These are phyloP conservation scores for Pygathrix nemaeus DNA, from an alignment of 2,113 vertebrate species.

Conservation along the genomic window DNA sequence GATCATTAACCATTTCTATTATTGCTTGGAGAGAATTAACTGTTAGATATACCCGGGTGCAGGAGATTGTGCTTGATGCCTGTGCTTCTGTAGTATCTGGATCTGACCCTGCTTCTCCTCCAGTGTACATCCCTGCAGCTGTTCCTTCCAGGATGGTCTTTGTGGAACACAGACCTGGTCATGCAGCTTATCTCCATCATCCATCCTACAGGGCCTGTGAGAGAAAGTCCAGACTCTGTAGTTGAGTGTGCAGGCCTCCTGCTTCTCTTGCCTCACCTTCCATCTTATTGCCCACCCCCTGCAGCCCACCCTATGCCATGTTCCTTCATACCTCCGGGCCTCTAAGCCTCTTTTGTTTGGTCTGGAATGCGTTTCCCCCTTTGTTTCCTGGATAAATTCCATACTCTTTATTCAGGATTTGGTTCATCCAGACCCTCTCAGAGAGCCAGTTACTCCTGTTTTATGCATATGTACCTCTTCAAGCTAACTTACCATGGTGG, in stretches of 20 bases:
- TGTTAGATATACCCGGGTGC: neutral
- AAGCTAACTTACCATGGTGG: neutral
- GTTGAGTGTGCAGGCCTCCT: neutral
- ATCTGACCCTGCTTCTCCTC: neutral
- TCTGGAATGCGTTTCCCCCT: neutral
- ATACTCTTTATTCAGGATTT: neutral
- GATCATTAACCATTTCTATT: neutral
- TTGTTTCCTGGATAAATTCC: neutral
- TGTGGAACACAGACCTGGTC: neutral
- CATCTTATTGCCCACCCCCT: rapidly evolving
- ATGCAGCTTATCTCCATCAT: neutral
- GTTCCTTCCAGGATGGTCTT: neutral
- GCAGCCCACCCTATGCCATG: neutral
- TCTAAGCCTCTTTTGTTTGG: neutral
- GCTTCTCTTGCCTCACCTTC: neutral
- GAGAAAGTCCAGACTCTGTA: neutral
- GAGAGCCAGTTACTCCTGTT: neutral
- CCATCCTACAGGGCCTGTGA: neutral
- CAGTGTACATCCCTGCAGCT: neutral
- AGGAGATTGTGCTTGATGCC: neutral
- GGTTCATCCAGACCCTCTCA: neutral
- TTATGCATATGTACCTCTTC: neutral
- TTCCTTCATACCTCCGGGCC: neutral
- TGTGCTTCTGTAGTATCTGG: neutral
- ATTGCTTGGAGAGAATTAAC: slow-evolving; percentile 7